These are phyloP conservation scores for Gasterosteus nipponicus DNA, from an alignment of 2,113 vertebrate species.

Conservation along the genomic window DNA sequence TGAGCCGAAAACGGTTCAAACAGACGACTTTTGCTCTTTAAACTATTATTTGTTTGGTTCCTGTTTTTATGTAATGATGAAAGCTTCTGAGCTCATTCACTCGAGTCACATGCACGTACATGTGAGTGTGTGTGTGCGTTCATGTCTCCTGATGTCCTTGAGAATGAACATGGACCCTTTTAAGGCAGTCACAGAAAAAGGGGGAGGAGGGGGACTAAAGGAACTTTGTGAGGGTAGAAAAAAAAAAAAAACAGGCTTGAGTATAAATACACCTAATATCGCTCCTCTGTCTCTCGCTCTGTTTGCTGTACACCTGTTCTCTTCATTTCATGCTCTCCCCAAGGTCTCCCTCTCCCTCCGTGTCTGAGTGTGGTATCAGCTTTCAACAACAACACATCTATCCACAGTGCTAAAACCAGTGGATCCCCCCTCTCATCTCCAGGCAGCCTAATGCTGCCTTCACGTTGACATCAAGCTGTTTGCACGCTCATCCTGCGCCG, in stretches of 20 bases:
- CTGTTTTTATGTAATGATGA: background rate
- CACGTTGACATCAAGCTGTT: conserved; percentile 22
- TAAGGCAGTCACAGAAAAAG: conserved; percentile 62
- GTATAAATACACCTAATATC: conserved; percentile 75
- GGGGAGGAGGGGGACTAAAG: conserved; percentile 54
- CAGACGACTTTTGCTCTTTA: background rate
- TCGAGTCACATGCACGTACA: background rate
- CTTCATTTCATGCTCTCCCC: conserved; percentile 67
- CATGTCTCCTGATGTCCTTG: conserved; percentile 51
- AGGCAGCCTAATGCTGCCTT: conserved; percentile 15
- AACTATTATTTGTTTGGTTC: background rate
- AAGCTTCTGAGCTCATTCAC: background rate
- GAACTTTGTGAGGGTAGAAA: conserved; percentile 61
- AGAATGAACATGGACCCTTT: conserved; percentile 60
- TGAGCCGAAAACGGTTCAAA: background rate
- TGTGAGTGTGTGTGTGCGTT: background rate
- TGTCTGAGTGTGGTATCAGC: conserved; percentile 63
- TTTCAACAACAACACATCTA: conserved; percentile 72
- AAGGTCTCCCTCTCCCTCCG: conserved; percentile 69
- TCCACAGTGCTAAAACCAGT: conserved; percentile 65
- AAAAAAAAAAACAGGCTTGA: conserved; percentile 57
- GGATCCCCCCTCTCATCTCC: conserved; percentile 45
- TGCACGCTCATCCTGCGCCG: background rate
- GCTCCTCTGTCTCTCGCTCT: conserved; percentile 56
- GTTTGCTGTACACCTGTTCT: conserved; percentile 71